Evolutionary conservation across 2,797 vertebrate species (phyloP), one percentile per base, ranked within the genome.

Genomic region (Gallinago stenura): DNA sequence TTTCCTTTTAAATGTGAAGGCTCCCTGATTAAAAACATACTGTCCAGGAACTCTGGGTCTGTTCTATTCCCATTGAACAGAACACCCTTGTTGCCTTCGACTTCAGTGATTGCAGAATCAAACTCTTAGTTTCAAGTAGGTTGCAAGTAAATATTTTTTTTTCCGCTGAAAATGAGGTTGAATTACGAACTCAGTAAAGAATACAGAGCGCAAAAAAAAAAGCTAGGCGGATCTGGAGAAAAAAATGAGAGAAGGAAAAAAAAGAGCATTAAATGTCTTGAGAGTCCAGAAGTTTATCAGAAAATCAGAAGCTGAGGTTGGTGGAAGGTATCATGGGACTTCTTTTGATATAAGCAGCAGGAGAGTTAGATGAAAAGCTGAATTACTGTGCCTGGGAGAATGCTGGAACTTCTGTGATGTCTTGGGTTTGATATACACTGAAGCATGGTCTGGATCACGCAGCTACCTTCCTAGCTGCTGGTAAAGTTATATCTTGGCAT

Each of bases 1-100:
- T 90, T 94, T 93, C 91, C 72, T 91, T 86, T 83, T 33, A 39
- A 43, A 71, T 91, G 61, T 58, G 90, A 93, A 56, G 37, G 37
- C 41, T 83, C 57, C 41, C 50, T 89, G 90, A 72, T 69, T 86
- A 87, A 83, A 92, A 96, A 58, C 84, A 92, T 33, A 19, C 56
- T 54, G 43, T 76, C 65, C 72, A 82, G 72, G 50, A 73, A 46
- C 39, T 70, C 60, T 71, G 75, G 30, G 37, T 54, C 79, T 87
- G 37, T 60, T 84, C 64, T 80, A 3, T 37, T 89, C 69, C 82
- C 15, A 17, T 57, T 65, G 56, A 92, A 75, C 75, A 87, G 57
- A 75, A 43, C 4, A 3, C 35, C 25, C 69, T 92, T 81, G 30
- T 93, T 94, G 72, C 65, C 41, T 87, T 79, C 58, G 45, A 62